Base-by-base conservation (phyloP, 2,113 vertebrate species). In the Macquaria australasica region DNA sequence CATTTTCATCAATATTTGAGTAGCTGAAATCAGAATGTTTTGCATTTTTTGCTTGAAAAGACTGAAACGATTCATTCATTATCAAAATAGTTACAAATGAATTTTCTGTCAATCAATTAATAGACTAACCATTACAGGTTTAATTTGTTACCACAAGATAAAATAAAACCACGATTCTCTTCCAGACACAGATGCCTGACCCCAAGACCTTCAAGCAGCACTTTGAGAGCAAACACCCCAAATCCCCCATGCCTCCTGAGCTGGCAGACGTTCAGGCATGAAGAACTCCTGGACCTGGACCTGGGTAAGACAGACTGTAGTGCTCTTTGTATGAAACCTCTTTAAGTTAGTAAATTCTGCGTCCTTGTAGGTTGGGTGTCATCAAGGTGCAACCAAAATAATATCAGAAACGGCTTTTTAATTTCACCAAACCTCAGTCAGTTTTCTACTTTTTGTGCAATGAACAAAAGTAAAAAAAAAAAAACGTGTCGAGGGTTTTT, bases 151-250 rank as follows among this genome's bases (percentile, higher is more conserved):
- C 6, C 21, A n/a, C 11, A 6, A 7, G 34, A 67, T 15, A 9
- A 83, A 70, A 18, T 9, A 34, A 31, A 15, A 21, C 3, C 6
- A 39, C 9, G 2, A 8, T 21, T 67, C 3, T 67, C 1, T 15
- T 56, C 23, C 11, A 96, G 96, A 96, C 96, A n/a, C 96, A 97
- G 90, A 97, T 97, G 96, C 96, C 96, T 18, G 96, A 97, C 86
- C 96, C 96, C 8, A 97, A 97, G 89, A 97, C 96, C 6, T 97
- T 96, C 88, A 96, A 97, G 89, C 96, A 97, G 85, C 96, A 97
- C 90, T 97, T 97, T 95, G 96, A 97, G 87, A 97, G 96, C 89
- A 97, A 97, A 93, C 96, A 97, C 50, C 96, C 96, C 25, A 97
- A 97, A 68, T 96, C 95, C 62, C 95, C 96, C 4, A 95, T 97